Evolutionary conservation across 2,888 invertebrate species (phyloP).

Genomic region (Blera fallax): DNA sequence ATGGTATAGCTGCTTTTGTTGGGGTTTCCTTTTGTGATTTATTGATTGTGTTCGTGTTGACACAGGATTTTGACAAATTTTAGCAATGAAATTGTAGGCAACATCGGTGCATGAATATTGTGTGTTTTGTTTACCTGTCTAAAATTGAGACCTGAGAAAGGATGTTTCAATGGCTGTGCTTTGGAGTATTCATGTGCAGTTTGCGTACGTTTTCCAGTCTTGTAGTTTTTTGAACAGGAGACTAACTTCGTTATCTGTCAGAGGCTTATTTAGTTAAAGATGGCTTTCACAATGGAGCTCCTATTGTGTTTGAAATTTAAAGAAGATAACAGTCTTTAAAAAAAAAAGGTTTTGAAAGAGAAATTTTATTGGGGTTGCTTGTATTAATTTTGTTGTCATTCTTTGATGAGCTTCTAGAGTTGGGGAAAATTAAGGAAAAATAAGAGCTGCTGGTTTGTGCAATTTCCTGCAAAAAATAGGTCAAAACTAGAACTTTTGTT

Average conservation of each 20-base stretch:
- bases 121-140: conserved; percentile 29
- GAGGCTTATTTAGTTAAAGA: background rate
- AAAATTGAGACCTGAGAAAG: conserved; percentile 8
- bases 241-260: background rate
- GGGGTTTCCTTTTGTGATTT: conserved; percentile 59
- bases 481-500: too few relatives aligned
- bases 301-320: background rate
- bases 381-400: too few relatives aligned
- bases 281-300: background rate
- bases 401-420: too few relatives aligned
- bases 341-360: too few relatives aligned
- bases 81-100: conserved; percentile 25
- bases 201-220: background rate
- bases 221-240: background rate
- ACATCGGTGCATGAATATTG: conserved; percentile 29
- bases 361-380: too few relatives aligned
- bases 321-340: background rate
- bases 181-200: background rate
- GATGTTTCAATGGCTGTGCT: background rate
- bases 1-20: conserved; percentile 24
- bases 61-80: conserved; percentile 55
- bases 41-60: conserved; percentile 61
- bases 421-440: too few relatives aligned
- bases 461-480: too few relatives aligned
- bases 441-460: too few relatives aligned